Evolutionary conservation across 1,140 invertebrate species (phyloP).

Genomic region (Drosophila lacteicornis): DNA sequence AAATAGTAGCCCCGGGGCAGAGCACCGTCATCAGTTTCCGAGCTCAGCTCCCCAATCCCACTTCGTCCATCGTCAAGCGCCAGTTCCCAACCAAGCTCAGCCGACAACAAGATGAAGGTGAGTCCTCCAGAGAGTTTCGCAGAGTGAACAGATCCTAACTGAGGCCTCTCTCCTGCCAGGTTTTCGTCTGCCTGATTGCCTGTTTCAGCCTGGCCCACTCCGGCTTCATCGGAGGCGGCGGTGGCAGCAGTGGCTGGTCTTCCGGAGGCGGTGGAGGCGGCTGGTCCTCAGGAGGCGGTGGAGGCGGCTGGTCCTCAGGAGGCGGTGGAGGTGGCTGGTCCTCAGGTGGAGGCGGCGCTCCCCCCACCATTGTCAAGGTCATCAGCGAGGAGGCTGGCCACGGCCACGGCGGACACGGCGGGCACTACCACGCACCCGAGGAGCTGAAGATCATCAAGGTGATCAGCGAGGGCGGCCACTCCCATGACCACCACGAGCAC

Average conservation of each 20-base stretch:
- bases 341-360: conserved; percentile 29
- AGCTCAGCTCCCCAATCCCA: conserved; percentile 39
- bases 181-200: conserved; percentile 46
- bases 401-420: conserved; percentile 28
- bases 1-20: conserved; percentile 30
- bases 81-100: conserved; percentile 44
- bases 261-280: conserved; percentile 1
- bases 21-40: conserved; percentile 28
- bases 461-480: conserved; percentile 45
- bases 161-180: background rate
- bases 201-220: conserved; percentile 27
- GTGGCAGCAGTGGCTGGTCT: conserved; percentile 8
- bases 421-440: conserved; percentile 34
- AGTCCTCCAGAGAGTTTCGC: background rate
- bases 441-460: conserved; percentile 63
- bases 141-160: background rate
- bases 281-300: conserved; percentile 7
- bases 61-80: conserved; percentile 28
- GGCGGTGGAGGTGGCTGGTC: conserved; percentile 33
- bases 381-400: conserved; percentile 54
- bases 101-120: conserved; percentile 73
- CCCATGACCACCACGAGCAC: conserved; percentile 29
- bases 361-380: conserved; percentile 62
- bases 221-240: conserved; percentile 36
- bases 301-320: conserved; percentile 43